Evolutionary conservation across 2,888 invertebrate species (phyloP), one percentile per base, ranked within the genome.

Genomic region (Globia sparganii): DNA sequence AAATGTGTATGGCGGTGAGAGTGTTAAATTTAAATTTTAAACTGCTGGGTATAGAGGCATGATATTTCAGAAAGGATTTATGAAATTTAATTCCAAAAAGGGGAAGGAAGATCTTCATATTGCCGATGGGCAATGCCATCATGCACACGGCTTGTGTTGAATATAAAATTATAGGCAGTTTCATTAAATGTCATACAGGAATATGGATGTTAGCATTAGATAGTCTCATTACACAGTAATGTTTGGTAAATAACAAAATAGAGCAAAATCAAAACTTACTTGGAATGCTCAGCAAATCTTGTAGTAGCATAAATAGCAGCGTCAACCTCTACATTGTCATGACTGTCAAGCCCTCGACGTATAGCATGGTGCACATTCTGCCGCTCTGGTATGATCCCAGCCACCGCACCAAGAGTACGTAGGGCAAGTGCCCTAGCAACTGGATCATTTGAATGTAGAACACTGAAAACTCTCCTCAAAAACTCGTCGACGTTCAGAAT

Each of bases 301-400:
- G 98, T 98, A 66, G 99, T 99, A 49, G 99, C 99, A 97, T 98
- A 99, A 85, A 99, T 99, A 21, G 99, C 99, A 66, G 99, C 99
- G 93, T 99, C 98, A 49, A 99, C 99, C 96, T 99, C 99, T 0
- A 99, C 99, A 85, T 98, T 98, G 93, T 99, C 99, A 94, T 99
- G 98, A 64, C 99, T 99, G 93, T 99, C 99, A 25, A 99, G 95
- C 37, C 99, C 98, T 86, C 98, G 97, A 53, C 99, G 97, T 73
- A 99, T 99, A 80, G 99, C 99, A 91, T 99, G 99, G 93, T 99
- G 99, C 0, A 99, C 99, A 94, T 99, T 99, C 91, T 99, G 99
- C 85, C 99, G 97, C 95, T 99, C 99, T 0, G 99, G 98, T 86
- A 99, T 99, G 46, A 99, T 99, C 34, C 98, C 98, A 1, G 99